Percentiles rank a stretch among this genome's conserved stretches.
These are phyloP conservation scores for Globicephala melas DNA, from an alignment of 2,113 vertebrate species.

Conservation along the genomic window DNA sequence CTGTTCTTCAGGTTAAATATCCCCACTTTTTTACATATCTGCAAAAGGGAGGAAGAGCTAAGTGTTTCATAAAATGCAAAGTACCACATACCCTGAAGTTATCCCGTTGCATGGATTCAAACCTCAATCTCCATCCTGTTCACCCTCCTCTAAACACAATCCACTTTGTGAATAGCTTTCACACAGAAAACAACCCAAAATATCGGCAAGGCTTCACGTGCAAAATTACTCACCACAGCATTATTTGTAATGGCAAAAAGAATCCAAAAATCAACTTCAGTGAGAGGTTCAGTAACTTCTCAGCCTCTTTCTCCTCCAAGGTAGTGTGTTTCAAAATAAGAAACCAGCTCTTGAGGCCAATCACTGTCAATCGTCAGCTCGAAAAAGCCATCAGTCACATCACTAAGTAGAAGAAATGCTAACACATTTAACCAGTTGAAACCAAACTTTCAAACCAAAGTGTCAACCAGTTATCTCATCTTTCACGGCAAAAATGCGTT, in stretches of 20 bases:
- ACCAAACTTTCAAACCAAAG: too few relatives aligned
- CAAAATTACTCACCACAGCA: not conserved
- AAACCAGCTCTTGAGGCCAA: not conserved
- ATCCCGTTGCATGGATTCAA: not conserved
- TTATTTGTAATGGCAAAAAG: not conserved
- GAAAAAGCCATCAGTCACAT: not conserved
- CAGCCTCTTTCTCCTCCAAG: not conserved
- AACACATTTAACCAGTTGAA: not conserved
- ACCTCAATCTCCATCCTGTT: not conserved
- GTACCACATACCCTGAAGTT: not conserved
- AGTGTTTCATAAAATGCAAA: not conserved
- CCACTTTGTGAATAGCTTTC: not conserved
- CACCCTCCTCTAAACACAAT: not conserved
- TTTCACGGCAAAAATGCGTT: not conserved
- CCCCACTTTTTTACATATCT: not conserved
- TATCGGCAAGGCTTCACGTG: not conserved
- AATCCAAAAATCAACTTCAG: not conserved
- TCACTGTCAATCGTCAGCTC: not conserved
- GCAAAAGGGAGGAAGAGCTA: not conserved
- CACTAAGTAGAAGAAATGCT: not conserved
- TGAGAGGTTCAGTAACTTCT: too few relatives aligned
- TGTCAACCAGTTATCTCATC: not conserved
- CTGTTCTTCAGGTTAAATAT: not conserved
- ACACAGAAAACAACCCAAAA: not conserved
- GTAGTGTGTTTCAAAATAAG: not conserved